These are phyloP conservation scores for Bimastos eiseni DNA, from an alignment of 2,888 invertebrate genomes.

Conservation along the genomic window DNA sequence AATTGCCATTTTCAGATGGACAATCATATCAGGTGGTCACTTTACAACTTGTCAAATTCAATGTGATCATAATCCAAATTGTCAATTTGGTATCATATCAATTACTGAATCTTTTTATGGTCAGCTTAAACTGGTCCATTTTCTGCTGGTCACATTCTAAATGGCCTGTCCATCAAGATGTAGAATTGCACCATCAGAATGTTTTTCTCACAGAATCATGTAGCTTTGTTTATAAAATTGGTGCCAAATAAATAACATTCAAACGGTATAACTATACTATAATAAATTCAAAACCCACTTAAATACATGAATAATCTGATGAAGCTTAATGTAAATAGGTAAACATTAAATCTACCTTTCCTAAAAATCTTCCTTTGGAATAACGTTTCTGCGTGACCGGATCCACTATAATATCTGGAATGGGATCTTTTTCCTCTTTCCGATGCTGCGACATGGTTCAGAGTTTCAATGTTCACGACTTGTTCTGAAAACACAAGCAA, in stretches of 20 bases:
- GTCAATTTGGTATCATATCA: neutral
- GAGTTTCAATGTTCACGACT: neutral
- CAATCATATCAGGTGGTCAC: neutral
- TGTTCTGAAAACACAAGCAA: neutral
- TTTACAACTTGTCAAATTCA: neutral
- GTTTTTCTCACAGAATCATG: neutral
- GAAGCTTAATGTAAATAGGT: neutral
- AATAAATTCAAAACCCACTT: neutral
- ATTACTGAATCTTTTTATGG: too few relatives aligned
- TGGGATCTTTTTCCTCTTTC: slow-evolving; percentile 31
- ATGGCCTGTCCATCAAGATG: neutral
- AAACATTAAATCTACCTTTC: slow-evolving; percentile 59
- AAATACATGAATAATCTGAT: neutral
- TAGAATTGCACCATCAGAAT: neutral
- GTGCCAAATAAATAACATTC: too few relatives aligned
- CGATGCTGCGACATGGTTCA: slow-evolving; percentile 23
- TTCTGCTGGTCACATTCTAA: neutral
- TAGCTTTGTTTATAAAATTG: neutral
- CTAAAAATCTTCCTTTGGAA: slow-evolving; percentile 70
- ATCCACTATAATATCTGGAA: slow-evolving; percentile 76
- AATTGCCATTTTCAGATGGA: neutral
- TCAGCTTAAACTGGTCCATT: neutral
- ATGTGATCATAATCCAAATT: neutral
- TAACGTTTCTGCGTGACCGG: slow-evolving; percentile 75
- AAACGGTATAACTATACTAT: too few relatives aligned